phyloP scores from a whole-genome alignment of 1,140 invertebrate species.

The Parapsyche elsis region DNA sequence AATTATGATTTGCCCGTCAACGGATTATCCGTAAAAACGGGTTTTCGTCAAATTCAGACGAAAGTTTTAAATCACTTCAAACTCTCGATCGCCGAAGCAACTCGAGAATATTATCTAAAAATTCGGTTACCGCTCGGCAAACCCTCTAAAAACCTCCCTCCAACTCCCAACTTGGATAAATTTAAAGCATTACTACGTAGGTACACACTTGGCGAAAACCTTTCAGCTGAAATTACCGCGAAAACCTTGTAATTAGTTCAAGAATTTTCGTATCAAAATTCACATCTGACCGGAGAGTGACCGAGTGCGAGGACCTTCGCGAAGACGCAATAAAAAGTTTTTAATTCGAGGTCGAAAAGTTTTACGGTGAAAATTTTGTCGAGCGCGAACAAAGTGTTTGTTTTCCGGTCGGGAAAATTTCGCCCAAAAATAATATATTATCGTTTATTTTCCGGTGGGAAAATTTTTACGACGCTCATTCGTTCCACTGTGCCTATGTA shows the following conservation, averaged over 20 bases:
- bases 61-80: no score
- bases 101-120: no score
- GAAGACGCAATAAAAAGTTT: background rate
- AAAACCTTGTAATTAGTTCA: background rate
- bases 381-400: background rate
- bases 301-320: background rate
- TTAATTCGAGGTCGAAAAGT: slow-evolving; percentile 4
- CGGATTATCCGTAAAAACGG: slow-evolving; percentile 12
- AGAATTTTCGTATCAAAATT: background rate
- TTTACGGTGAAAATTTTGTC: background rate
- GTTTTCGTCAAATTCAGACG: no score
- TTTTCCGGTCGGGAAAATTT: no score
- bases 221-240: background rate
- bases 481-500: background rate
- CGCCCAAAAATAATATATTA: no score
- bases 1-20: slow-evolving; percentile 36
- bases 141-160: no score
- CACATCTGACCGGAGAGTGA: background rate
- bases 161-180: no score
- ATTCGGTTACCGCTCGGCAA: no score
- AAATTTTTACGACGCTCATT: background rate
- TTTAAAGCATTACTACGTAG: no score
- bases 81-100: no score
- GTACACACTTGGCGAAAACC: no score
- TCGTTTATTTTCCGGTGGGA: no score